phyloP scores from a whole-genome alignment of 1,140 invertebrate genomes.

The Maniola jurtina region DNA sequence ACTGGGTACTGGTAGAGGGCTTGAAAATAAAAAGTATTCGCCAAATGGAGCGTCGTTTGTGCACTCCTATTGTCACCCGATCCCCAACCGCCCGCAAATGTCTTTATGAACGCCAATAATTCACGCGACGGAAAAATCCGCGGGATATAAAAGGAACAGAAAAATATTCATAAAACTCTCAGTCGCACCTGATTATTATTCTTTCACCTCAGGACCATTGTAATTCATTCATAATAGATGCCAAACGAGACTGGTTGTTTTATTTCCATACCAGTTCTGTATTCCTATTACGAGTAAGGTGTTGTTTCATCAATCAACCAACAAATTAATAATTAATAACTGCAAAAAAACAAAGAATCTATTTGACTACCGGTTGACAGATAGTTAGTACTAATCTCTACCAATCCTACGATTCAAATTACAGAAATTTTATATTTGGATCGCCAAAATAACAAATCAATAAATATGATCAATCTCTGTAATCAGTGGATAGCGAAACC shows the following conservation, averaged over 20 bases:
- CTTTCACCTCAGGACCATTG: slow-evolving; percentile 1
- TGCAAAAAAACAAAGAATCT: no score
- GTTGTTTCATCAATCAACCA: neutral
- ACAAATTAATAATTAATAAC: neutral
- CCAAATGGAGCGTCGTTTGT: slow-evolving; percentile 49
- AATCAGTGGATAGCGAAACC: no score
- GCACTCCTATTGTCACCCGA: slow-evolving; percentile 43
- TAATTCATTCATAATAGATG: slow-evolving; percentile 7
- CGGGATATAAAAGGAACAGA: slow-evolving; percentile 8
- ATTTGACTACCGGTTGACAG: no score
- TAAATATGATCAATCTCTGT: no score
- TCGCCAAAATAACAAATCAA: no score
- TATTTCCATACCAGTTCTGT: neutral
- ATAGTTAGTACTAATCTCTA: no score
- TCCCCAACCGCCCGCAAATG: slow-evolving; percentile 44
- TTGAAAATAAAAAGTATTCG: slow-evolving; percentile 45
- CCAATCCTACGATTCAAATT: no score
- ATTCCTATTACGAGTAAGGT: neutral
- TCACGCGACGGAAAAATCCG: slow-evolving; percentile 33
- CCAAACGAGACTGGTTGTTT: neutral
- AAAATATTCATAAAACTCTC: slow-evolving; percentile 24
- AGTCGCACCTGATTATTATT: slow-evolving; percentile 19
- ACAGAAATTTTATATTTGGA: no score
- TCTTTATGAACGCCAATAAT: slow-evolving; percentile 51
- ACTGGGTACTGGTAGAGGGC: neutral